Percentiles rank a stretch among this genome's conserved stretches.
These are phyloP conservation scores for Oreochromis mossambicus DNA, from an alignment of 2,797 vertebrate species.

Conservation along the genomic window DNA sequence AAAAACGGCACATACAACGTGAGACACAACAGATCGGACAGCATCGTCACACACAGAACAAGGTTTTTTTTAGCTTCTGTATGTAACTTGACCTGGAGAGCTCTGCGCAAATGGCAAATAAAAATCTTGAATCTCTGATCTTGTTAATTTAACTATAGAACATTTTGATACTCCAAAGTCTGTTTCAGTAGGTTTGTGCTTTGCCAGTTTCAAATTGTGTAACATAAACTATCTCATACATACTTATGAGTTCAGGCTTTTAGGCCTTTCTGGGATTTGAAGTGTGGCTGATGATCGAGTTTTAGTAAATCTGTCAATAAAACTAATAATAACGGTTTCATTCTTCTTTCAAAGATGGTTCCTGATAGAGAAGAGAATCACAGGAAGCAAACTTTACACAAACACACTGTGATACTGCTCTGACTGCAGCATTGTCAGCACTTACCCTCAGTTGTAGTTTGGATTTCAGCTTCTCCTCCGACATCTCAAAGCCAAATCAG, in stretches of 20 bases:
- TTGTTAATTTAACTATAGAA: not conserved
- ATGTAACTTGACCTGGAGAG: not conserved
- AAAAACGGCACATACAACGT: not conserved
- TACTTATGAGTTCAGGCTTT: not conserved
- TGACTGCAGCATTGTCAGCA: not conserved
- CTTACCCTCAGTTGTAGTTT: not conserved
- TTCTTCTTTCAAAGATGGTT: not conserved
- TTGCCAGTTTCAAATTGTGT: fast-evolving
- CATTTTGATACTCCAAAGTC: not conserved
- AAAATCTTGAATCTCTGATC: not conserved
- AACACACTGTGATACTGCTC: not conserved
- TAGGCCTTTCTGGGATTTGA: not conserved
- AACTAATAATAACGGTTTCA: not conserved
- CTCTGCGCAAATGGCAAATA: not conserved
- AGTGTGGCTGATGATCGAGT: not conserved
- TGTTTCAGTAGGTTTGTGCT: not conserved
- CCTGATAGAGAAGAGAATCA: not conserved
- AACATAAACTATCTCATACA: not conserved
- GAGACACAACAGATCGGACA: fast-evolving
- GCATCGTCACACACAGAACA: not conserved
- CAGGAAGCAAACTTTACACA: not conserved
- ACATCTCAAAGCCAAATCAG: not conserved
- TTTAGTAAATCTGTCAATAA: not conserved
- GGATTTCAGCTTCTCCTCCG: not conserved
- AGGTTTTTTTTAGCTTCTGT: not conserved